phyloP scores from a whole-genome alignment of 2,888 invertebrate genomes.

The Zhuqinia jingwanae region DNA sequence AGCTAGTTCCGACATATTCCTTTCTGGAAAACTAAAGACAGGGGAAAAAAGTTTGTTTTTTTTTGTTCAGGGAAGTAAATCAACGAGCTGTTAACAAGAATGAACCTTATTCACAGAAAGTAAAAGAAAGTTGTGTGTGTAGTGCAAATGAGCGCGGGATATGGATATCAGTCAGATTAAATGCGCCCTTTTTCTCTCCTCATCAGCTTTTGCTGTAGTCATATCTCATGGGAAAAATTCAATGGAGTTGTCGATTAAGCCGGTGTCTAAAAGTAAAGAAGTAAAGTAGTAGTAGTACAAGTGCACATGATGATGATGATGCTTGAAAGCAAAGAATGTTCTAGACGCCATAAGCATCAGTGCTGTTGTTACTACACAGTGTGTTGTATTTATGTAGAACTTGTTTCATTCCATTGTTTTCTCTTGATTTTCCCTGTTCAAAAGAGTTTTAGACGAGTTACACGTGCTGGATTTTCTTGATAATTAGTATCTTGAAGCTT shows the following conservation, averaged over 20 bases:
- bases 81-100: background rate
- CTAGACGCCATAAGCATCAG: too few relatives aligned
- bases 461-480: constrained; percentile 41
- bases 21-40: background rate
- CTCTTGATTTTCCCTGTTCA: background rate
- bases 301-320: too few relatives aligned
- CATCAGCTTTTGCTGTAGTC: constrained; percentile 6
- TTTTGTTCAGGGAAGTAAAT: constrained; percentile 19
- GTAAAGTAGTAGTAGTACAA: too few relatives aligned
- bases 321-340: too few relatives aligned
- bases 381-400: too few relatives aligned
- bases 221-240: constrained; percentile 55
- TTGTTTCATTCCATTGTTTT: background rate
- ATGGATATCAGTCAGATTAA: constrained; percentile 59
- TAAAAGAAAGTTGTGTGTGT: background rate
- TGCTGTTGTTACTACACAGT: too few relatives aligned
- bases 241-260: constrained; percentile 56
- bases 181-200: constrained; percentile 41
- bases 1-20: too few relatives aligned
- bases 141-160: background rate
- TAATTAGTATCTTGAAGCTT: constrained; percentile 48
- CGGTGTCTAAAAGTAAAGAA: too few relatives aligned
- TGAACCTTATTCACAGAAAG: background rate
- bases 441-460: background rate
- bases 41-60: constrained; percentile 23